Base-by-base conservation (phyloP, 2,797 vertebrate species). In the Morus bassanus region DNA sequence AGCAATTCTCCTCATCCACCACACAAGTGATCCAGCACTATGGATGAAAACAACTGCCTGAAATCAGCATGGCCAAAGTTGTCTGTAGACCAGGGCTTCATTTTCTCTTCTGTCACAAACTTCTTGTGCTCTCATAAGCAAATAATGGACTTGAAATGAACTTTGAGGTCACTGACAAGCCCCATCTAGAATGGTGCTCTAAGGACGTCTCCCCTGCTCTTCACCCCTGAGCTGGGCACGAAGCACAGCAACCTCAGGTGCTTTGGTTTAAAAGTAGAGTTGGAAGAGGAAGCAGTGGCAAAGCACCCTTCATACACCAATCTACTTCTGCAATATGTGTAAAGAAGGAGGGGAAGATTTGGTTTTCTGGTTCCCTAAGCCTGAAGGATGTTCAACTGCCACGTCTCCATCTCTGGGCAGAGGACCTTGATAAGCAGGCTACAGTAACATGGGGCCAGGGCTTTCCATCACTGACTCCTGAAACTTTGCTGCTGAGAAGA, bases 21-120 rank as follows among this genome's bases (percentile, higher is more conserved):
- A 67, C 56, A 31, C 24, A 60, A 35, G 37, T 2, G 4, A 82
- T 54, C 21, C 61, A 84, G 22, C 65, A 41, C 46, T 37, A 28
- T 0, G 1, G 21, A 43, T 12, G 13, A 70, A 43, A 90, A 78
- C 0, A 0, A 5, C 39, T 60, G 39, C 35, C 56, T 51, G 70
- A 51, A 79, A 85, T 1, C 30, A 51, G 39, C 2, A 1, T 4
- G 16, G 53, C 23, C 53, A 59, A 39, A 79, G 35, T 11, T 5
- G 6, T 7, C 57, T 70, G 35, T 6, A 72, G 67, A 54, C 18
- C 22, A 69, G 31, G 53, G 24, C 64, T 81, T 46, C 33, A 31
- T 37, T 72, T 84, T 67, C 39, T 46, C 17, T 54, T 82, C 69
- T 30, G 19, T n/a, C 70, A 89, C 35, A 50, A 88, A 68, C 11